Percentiles rank a stretch among this genome's conserved stretches.
These are phyloP conservation scores for Rattus rattus DNA, from an alignment of 2,113 vertebrate genomes.

Conservation along the genomic window DNA sequence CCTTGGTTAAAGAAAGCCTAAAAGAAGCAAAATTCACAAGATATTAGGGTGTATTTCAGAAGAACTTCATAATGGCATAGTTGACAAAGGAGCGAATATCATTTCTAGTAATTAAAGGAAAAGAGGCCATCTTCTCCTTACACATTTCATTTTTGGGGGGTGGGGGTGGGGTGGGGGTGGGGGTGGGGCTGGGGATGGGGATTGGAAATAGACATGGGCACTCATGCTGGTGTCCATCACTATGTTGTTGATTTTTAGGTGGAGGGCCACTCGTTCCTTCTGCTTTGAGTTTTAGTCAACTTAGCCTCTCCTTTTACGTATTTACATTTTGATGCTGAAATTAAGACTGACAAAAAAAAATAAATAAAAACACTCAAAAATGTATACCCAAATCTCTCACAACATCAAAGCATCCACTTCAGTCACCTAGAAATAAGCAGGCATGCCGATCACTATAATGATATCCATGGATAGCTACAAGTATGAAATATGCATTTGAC, in stretches of 20 bases:
- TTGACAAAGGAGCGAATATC: neutral
- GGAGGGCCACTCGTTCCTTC: neutral
- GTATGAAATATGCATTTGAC: conserved; percentile 24
- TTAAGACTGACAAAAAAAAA: neutral
- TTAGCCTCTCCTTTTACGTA: neutral
- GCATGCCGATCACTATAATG: neutral
- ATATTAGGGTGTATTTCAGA: neutral
- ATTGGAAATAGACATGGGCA: neutral
- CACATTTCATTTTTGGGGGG: neutral
- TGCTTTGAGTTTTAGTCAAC: neutral
- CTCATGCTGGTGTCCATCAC: fast-evolving
- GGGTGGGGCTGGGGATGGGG: too few species aligned
- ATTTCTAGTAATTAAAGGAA: neutral
- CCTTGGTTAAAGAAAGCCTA: neutral
- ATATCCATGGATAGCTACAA: neutral
- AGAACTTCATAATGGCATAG: neutral
- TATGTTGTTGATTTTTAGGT: too few species aligned
- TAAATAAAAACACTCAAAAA: neutral
- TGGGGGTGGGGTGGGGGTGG: too few species aligned
- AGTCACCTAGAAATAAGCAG: conserved; percentile 11
- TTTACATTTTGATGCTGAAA: neutral
- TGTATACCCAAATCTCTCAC: neutral
- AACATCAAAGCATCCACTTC: conserved; percentile 16
- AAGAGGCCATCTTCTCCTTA: neutral
- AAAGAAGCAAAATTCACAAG: conserved; percentile 21